Conservation (phyloP, 2,113 vertebrate genomes). For the Dasypus novemcinctus region DNA sequence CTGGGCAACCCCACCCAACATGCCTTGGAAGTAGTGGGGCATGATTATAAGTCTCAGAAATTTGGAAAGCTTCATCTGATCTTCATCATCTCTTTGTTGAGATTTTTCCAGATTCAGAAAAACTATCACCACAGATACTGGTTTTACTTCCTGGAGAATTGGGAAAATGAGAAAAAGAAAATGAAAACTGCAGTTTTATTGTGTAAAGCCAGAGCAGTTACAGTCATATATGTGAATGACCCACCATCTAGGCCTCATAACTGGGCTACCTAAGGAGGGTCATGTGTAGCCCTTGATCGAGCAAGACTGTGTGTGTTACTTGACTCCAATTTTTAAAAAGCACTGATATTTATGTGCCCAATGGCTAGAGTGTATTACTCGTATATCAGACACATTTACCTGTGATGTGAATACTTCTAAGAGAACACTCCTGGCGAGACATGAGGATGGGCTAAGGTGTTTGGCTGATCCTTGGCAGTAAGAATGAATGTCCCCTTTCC, state of each 20-base stretch:
- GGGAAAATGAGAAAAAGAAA: slow-evolving; percentile 29
- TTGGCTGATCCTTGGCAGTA: background rate
- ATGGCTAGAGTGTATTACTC: background rate
- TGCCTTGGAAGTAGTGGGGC: background rate
- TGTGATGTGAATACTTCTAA: background rate
- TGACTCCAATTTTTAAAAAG: background rate
- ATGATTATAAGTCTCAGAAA: background rate
- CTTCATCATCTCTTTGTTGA: slow-evolving; percentile 24
- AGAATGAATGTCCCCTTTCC: background rate
- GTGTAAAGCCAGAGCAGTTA: background rate
- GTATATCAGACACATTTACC: background rate
- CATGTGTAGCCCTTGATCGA: accelerated
- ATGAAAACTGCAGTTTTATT: background rate
- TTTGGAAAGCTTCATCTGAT: background rate
- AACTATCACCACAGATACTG: background rate
- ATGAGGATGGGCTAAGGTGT: background rate
- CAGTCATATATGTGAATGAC: no score
- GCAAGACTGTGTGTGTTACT: background rate
- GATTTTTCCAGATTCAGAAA: background rate
- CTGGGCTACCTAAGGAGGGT: background rate
- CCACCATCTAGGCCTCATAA: background rate
- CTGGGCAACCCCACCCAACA: background rate
- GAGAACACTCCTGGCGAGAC: background rate
- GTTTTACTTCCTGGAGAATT: background rate
- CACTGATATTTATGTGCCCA: background rate